Percentiles rank a stretch among this genome's conserved stretches.
These are phyloP conservation scores for Steinernema carpocapsae DNA, from an alignment of 2,888 invertebrate genomes.

Conservation along the genomic window DNA sequence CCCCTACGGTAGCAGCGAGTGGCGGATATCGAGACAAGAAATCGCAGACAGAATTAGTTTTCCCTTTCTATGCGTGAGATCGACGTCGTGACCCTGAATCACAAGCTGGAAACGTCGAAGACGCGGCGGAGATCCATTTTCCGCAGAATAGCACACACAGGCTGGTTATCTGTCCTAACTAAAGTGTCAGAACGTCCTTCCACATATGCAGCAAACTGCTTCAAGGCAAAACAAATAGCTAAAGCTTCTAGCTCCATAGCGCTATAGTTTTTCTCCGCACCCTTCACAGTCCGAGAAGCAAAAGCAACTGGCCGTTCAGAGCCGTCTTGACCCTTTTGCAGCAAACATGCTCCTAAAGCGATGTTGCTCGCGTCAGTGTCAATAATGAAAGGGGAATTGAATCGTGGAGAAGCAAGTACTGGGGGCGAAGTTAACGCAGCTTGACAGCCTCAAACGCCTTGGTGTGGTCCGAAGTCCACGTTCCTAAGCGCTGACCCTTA, in stretches of 20 bases:
- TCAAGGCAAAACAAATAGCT: slow-evolving; percentile 39
- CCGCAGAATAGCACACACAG: slow-evolving; percentile 37
- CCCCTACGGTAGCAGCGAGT: too few species aligned
- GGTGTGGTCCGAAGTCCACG: slow-evolving; percentile 19
- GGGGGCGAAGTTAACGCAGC: slow-evolving; percentile 33
- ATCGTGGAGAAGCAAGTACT: slow-evolving; percentile 37
- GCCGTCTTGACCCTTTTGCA: slow-evolving; percentile 37
- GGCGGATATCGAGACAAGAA: slow-evolving; percentile 33
- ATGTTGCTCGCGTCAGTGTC: slow-evolving; percentile 4
- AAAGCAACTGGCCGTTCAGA: slow-evolving; percentile 40
- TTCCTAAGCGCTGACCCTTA: background rate
- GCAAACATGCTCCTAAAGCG: slow-evolving; percentile 36
- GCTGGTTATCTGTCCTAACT: slow-evolving; percentile 42
- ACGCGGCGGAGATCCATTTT: slow-evolving; percentile 41
- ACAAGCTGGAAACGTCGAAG: slow-evolving; percentile 40
- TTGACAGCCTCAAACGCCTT: slow-evolving; percentile 37
- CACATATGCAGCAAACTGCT: slow-evolving; percentile 41
- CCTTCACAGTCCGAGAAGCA: slow-evolving; percentile 36
- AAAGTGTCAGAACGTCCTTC: slow-evolving; percentile 37
- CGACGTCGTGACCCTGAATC: slow-evolving; percentile 40
- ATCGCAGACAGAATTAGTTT: slow-evolving; percentile 47
- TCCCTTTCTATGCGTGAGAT: slow-evolving; percentile 49
- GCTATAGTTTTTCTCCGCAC: slow-evolving; percentile 39
- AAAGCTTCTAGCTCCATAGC: slow-evolving; percentile 42
- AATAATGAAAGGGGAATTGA: slow-evolving; percentile 38